phyloP scores from a whole-genome alignment of 2,888 invertebrate genomes.

The Orchesella flavescens region DNA sequence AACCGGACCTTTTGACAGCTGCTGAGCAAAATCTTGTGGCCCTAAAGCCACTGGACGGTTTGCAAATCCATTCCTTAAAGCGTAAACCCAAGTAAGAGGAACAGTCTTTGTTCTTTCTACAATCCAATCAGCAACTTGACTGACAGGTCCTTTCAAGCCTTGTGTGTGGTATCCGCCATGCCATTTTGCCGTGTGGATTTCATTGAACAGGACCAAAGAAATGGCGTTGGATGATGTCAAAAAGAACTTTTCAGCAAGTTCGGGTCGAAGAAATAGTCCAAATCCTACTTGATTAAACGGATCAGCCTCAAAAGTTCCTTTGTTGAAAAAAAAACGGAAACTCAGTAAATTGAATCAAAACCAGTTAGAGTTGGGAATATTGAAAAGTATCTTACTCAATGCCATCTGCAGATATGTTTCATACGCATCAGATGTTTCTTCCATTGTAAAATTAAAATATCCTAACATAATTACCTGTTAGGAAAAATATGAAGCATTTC shows the following conservation, averaged over 20 bases:
- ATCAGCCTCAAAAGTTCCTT: conserved; percentile 68
- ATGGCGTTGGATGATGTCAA: conserved; percentile 70
- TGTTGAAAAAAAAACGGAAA: neutral
- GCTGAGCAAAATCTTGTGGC: conserved; percentile 66
- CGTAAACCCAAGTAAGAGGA: conserved; percentile 71
- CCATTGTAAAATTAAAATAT: conserved; percentile 69
- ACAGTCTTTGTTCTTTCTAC: conserved; percentile 68
- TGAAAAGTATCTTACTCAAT: conserved; percentile 45
- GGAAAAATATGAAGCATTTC: too few species aligned
- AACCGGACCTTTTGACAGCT: conserved; percentile 67
- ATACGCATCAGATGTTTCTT: conserved; percentile 64
- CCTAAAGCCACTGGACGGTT: conserved; percentile 69
- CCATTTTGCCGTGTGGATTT: conserved; percentile 72
- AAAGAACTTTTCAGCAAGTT: conserved; percentile 70
- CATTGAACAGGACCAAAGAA: conserved; percentile 71
- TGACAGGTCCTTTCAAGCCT: conserved; percentile 68
- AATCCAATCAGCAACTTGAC: conserved; percentile 71
- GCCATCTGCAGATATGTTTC: conserved; percentile 72
- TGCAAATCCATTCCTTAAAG: conserved; percentile 71
- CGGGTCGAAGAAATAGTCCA: conserved; percentile 66
- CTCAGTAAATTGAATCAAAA: neutral
- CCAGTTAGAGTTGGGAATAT: neutral
- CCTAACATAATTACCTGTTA: conserved; percentile 69
- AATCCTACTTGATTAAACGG: conserved; percentile 72
- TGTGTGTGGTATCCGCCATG: conserved; percentile 63